Conservation (phyloP, 2,888 invertebrate genomes). For the Orchestes rusci region DNA sequence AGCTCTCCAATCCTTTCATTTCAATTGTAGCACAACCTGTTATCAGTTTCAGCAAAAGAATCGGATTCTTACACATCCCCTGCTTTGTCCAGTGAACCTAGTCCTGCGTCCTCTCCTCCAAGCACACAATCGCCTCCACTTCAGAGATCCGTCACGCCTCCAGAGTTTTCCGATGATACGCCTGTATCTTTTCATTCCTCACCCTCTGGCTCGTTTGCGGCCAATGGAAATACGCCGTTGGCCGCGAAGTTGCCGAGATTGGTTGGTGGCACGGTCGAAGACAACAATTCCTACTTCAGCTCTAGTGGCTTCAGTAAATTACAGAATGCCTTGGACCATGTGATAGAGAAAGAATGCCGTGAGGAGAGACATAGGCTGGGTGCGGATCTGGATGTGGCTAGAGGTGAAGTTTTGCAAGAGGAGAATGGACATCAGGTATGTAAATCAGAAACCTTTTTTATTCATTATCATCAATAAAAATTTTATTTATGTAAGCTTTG, state of each 20-base stretch:
- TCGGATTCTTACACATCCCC: conserved; percentile 19
- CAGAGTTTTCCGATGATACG: conserved; percentile 4
- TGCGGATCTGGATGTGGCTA: conserved; percentile 8
- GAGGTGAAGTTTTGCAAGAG: conserved; percentile 15
- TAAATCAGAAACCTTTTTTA: conserved; percentile 3
- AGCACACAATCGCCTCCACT: conserved; percentile 34
- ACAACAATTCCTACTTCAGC: conserved; percentile 22
- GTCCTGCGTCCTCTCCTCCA: conserved; percentile 18
- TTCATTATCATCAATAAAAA: no score
- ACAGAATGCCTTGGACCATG: conserved; percentile 11
- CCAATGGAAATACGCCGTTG: conserved; percentile 10
- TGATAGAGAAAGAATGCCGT: conserved; percentile 7
- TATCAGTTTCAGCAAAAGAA: conserved; percentile 17
- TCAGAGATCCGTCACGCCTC: conserved; percentile 7
- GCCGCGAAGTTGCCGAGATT: conserved; percentile 16
- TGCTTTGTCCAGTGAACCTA: conserved; percentile 15
- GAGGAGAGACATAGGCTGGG: conserved; percentile 10
- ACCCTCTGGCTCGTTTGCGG: conserved; percentile 6
- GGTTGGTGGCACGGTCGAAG: conserved; percentile 12
- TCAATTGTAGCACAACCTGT: no score
- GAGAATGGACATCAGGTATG: conserved; percentile 15
- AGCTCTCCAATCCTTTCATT: no score
- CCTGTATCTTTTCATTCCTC: conserved; percentile 2
- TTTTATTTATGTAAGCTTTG: no score
- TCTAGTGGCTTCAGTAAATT: conserved; percentile 21